phyloP scores from a whole-genome alignment of 2,797 vertebrate genomes.

The Lepilemur septentrionalis region DNA sequence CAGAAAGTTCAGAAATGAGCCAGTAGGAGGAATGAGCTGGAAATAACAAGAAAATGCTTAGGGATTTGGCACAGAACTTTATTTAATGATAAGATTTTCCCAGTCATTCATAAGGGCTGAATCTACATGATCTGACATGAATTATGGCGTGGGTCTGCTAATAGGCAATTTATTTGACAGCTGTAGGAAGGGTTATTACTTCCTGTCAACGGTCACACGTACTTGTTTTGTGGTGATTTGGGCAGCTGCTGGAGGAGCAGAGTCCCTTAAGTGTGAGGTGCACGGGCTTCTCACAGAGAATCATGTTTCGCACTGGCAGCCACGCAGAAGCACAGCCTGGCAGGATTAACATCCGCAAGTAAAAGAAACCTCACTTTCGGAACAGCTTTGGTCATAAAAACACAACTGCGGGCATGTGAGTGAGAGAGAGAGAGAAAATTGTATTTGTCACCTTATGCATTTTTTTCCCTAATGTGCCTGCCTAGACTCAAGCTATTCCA shows the following conservation, averaged over 20 bases:
- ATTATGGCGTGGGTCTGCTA: constrained; percentile 57
- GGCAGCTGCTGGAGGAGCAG: constrained; percentile 50
- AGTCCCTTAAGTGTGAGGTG: constrained; percentile 42
- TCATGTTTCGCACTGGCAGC: not conserved
- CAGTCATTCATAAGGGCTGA: constrained; percentile 50
- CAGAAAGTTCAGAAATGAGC: constrained; percentile 62
- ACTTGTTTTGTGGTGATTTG: constrained; percentile 26
- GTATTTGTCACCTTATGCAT: not conserved
- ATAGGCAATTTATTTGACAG: constrained; percentile 76
- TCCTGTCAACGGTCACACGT: constrained; percentile 55
- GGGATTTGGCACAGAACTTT: constrained; percentile 61
- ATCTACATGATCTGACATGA: constrained; percentile 70
- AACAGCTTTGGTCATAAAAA: not conserved
- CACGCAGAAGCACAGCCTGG: not conserved
- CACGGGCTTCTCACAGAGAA: not conserved
- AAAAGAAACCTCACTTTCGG: not conserved
- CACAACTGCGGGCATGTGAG: not conserved
- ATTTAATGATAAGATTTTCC: constrained; percentile 67
- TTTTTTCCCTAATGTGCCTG: not conserved
- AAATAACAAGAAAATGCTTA: constrained; percentile 71
- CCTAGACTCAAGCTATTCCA: not conserved
- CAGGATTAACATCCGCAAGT: not conserved
- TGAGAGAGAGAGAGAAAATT: not conserved
- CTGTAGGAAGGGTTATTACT: constrained; percentile 59
- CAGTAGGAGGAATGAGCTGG: constrained; percentile 54